phyloP scores from a whole-genome alignment of 2,113 vertebrate genomes.

The Azemiops feae region DNA sequence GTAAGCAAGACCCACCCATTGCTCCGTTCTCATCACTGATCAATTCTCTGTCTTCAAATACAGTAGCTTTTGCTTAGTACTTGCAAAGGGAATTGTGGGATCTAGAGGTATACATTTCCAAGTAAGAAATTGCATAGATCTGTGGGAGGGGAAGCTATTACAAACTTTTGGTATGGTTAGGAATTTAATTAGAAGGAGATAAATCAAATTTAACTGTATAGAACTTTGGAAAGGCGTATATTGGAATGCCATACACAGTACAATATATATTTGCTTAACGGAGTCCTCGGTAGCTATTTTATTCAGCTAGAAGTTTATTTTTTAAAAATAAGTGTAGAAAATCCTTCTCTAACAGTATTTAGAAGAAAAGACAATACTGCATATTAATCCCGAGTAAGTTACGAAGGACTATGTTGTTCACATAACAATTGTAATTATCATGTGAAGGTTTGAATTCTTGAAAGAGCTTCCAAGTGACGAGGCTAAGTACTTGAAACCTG shows the following conservation, averaged over 20 bases:
- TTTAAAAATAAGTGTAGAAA: background rate
- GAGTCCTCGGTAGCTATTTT: background rate
- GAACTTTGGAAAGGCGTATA: background rate
- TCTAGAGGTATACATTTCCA: background rate
- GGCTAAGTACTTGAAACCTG: background rate
- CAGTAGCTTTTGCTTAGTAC: background rate
- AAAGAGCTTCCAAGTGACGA: background rate
- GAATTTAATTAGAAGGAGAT: background rate
- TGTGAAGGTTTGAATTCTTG: background rate
- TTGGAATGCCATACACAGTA: background rate
- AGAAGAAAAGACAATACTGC: background rate
- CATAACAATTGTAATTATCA: background rate
- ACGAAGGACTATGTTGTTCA: background rate
- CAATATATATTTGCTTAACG: background rate
- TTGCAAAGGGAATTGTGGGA: background rate
- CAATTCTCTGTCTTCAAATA: background rate
- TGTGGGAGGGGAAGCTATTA: background rate
- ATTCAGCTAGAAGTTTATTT: background rate
- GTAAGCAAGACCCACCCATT: slow-evolving; percentile 35
- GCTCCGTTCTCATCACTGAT: background rate
- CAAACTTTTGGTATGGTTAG: background rate
- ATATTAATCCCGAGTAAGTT: background rate
- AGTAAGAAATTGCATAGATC: background rate
- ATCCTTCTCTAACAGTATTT: background rate
- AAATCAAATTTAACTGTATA: background rate